A percentile compares a stretch with the other conserved stretches of the same genome.
Evolutionary conservation across 2,888 invertebrate genomes (phyloP).

Genomic region (Thysanoteuthis rhombus): DNA sequence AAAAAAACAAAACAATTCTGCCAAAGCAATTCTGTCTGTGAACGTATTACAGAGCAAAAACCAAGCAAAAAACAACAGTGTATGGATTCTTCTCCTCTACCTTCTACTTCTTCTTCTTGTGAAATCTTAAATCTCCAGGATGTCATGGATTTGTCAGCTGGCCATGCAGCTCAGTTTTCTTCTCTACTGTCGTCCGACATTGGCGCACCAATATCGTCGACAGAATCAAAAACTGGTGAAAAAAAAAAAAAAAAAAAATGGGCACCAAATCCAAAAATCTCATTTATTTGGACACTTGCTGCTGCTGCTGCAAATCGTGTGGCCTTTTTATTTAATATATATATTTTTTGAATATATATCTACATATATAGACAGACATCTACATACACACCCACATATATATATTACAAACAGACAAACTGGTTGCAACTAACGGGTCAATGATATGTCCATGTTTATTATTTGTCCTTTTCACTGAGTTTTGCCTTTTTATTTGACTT

Average conservation of each 20-base stretch:
- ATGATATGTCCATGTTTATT: not conserved
- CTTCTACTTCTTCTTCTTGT: not conserved
- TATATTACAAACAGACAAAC: not conserved
- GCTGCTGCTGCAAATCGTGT: slow-evolving; percentile 23
- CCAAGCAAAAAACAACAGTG: not conserved
- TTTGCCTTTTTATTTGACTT: slow-evolving; percentile 20
- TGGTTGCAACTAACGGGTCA: not conserved
- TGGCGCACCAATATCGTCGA: not conserved
- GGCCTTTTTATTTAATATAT: slow-evolving; percentile 21
- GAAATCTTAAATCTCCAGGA: not conserved
- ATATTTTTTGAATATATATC: not conserved
- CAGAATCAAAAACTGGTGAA: not conserved
- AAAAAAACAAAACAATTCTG: no score
- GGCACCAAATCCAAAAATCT: not conserved
- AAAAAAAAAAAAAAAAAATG: not conserved
- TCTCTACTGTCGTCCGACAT: not conserved
- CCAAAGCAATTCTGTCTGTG: not conserved
- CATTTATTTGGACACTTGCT: not conserved
- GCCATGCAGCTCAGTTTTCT: not conserved
- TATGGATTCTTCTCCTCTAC: not conserved
- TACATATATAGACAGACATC: not conserved
- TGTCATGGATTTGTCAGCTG: not conserved
- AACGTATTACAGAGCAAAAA: not conserved
- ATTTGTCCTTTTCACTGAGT: slow-evolving; percentile 27
- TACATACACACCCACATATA: not conserved